These are phyloP conservation scores for Tenrec ecaudatus DNA, from an alignment of 2,113 vertebrate species.

Conservation along the genomic window DNA sequence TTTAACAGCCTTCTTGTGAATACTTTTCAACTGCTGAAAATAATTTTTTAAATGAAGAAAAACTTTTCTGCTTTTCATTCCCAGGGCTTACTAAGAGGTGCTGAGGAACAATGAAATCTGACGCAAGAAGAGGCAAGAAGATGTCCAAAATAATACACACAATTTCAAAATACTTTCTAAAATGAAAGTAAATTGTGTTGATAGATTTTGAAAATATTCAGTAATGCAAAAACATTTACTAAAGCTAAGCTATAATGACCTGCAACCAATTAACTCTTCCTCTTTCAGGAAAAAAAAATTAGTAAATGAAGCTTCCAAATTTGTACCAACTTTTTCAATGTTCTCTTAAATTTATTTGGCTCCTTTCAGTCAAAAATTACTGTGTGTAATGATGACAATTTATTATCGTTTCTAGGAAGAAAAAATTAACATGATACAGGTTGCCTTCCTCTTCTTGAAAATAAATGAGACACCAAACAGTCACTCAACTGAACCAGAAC, in stretches of 20 bases:
- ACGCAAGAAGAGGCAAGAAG: neutral
- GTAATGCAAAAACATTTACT: neutral
- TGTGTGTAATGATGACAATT: constrained; percentile 1
- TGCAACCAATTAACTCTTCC: neutral
- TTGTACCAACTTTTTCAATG: neutral
- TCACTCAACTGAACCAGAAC: constrained; percentile 50
- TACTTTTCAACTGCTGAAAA: neutral
- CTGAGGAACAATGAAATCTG: neutral
- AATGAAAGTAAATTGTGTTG: neutral
- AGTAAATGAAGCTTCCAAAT: neutral
- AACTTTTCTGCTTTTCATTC: neutral
- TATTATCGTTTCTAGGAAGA: constrained; percentile 48
- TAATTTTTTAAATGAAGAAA: neutral
- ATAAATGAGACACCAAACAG: constrained; percentile 62
- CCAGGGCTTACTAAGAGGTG: neutral
- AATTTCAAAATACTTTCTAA: neutral
- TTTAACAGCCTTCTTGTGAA: neutral
- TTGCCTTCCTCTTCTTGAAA: neutral
- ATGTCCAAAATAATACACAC: neutral
- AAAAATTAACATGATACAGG: constrained; percentile 40
- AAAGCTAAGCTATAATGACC: neutral
- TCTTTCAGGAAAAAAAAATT: constrained; percentile 21
- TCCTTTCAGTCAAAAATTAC: constrained; percentile 37
- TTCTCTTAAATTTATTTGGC: neutral
- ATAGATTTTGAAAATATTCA: constrained; percentile 3